A percentile compares a stretch with the other conserved stretches of the same genome.
phyloP scores from a whole-genome alignment of 2,797 vertebrate species.

The Psittacula echo region DNA sequence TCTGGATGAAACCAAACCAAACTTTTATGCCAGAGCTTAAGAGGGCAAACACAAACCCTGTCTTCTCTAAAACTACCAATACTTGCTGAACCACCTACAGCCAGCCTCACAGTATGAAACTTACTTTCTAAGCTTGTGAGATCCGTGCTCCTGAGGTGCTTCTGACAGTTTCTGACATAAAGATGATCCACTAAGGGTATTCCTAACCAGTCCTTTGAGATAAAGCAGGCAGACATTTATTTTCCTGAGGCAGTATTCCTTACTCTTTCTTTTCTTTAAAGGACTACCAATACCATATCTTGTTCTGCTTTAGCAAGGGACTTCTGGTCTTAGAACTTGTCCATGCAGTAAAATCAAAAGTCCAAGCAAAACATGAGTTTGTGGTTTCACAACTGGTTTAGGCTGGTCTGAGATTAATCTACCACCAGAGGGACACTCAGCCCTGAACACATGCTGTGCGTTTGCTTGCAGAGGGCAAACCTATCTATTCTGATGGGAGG shows the following conservation, averaged over 20 bases:
- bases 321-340: not conserved
- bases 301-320: not conserved
- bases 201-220: not conserved
- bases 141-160: not conserved
- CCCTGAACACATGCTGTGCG: not conserved
- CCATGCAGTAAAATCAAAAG: not conserved
- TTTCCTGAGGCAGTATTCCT: not conserved
- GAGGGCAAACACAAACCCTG: not conserved
- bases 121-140: not conserved
- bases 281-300: not conserved
- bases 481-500: not conserved
- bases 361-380: rapidly evolving
- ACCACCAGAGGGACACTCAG: not conserved
- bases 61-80: not conserved
- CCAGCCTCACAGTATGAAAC: not conserved
- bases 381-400: not conserved
- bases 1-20: not conserved
- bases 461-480: not conserved
- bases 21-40: not conserved
- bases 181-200: not conserved
- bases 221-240: not conserved
- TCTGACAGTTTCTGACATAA: not conserved
- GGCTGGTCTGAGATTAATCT: not conserved
- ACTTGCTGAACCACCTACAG: not conserved
- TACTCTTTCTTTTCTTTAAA: not conserved